Base-by-base conservation (phyloP, 2,888 invertebrate genomes). In the Bellardia pandia region DNA sequence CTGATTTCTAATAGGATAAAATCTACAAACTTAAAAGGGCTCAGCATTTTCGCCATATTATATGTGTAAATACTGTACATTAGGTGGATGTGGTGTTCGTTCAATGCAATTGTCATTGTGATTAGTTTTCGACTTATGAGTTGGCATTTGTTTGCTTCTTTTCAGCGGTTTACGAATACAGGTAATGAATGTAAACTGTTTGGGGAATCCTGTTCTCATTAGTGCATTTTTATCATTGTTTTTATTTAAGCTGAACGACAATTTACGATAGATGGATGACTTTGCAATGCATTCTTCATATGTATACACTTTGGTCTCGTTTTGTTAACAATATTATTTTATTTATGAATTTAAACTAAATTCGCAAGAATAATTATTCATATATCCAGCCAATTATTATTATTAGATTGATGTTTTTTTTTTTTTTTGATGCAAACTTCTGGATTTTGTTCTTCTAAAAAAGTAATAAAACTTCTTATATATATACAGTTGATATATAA, bases 131-230 rank as follows among this genome's bases (percentile, higher is more conserved):
- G n/a, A 40, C 14, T 64, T 78, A 45, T 14, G 48, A 68, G 23
- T n/a, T 9, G 37, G 16, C 60, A 62, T 71, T 79, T 79, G 58
- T 79, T 80, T 72, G 51, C 16, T 51, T 14, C 60, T n/a, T 48
- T 71, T 8, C 48, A 69, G 45, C 37, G 16, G 30, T 45, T 4
- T 16, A 23, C 45, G 45, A 37, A 1, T 60, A 33, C 4, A 58
- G 45, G 48, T 48, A 60, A 58, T 37, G 30, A 79, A 62, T 74
- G 23, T 45, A 16, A 40, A 48, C n/a, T 80, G 56, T 62, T 77
- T 81, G 81, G 77, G 58, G 81, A 86, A 82, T 86, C 82, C 82
- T 86, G 86, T 81, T 75, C 82, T 86, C 82, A 74, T 82, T 86
- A 86, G 16, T 51, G 74, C 48, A 69, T 80, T 85, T 64, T 74